Conservation (phyloP, 2,113 vertebrate species). For the Istiophorus platypterus region DNA sequence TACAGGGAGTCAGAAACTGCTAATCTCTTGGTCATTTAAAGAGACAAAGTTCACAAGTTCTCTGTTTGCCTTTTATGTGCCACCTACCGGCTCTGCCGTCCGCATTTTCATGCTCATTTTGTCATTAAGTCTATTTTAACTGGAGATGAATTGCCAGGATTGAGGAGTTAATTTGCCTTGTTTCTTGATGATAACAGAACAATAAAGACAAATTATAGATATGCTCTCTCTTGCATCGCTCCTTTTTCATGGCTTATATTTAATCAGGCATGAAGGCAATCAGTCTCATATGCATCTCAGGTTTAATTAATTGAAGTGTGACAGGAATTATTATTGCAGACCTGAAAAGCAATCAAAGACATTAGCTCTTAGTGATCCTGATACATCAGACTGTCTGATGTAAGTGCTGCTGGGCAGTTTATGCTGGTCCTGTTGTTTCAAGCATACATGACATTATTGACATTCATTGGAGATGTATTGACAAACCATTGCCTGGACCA, state of each 20-base stretch:
- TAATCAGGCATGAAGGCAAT: constrained; percentile 63
- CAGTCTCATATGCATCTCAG: constrained; percentile 46
- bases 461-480: constrained; percentile 26
- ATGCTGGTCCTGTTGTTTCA: constrained; percentile 1
- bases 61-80: constrained; percentile 13
- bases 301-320: constrained; percentile 61
- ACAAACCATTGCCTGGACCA: constrained; percentile 1
- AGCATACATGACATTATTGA: not conserved
- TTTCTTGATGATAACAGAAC: constrained; percentile 48
- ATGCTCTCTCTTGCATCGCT: constrained; percentile 39
- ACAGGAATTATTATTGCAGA: constrained; percentile 53
- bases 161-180: constrained; percentile 46
- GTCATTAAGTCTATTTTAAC: constrained; percentile 20
- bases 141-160: constrained; percentile 21
- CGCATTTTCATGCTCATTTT: constrained; percentile 9
- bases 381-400: constrained; percentile 22
- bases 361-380: constrained; percentile 26
- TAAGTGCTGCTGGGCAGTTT: constrained; percentile 18
- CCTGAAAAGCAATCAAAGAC: constrained; percentile 53
- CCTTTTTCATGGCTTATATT: constrained; percentile 39
- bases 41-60: not conserved
- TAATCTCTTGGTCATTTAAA: constrained; percentile 18
- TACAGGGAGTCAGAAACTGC: not conserved
- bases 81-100: not conserved
- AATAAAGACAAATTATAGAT: constrained; percentile 50